These are phyloP conservation scores for Saccopteryx leptura DNA, from an alignment of 2,113 vertebrate species.

Conservation along the genomic window DNA sequence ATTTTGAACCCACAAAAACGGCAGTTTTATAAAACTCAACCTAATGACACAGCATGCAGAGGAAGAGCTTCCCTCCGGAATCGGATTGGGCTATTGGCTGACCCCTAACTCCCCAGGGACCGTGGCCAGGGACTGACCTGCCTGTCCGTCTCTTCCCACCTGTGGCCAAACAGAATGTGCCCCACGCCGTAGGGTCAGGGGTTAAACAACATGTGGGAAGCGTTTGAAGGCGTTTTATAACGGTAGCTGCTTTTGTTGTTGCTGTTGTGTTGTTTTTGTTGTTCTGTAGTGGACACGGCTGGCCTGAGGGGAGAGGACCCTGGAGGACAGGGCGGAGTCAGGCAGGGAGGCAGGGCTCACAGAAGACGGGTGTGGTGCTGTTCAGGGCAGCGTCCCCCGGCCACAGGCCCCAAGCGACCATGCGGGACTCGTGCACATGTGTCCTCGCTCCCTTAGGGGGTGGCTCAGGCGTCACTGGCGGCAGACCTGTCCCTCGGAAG, in stretches of 20 bases:
- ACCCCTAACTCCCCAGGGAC: background rate
- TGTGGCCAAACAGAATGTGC: no score
- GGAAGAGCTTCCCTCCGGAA: background rate
- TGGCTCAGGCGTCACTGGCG: no score
- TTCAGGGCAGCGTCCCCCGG: no score
- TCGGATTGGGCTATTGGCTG: background rate
- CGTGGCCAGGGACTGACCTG: background rate
- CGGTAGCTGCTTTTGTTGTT: background rate
- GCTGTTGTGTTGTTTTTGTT: background rate
- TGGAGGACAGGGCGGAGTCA: no score
- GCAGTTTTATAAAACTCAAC: accelerated
- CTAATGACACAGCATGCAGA: accelerated
- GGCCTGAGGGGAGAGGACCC: no score
- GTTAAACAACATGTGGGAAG: accelerated
- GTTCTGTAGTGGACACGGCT: background rate
- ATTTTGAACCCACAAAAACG: background rate
- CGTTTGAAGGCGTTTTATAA: background rate
- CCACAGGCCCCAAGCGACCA: no score
- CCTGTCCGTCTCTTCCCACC: no score
- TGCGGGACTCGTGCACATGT: no score
- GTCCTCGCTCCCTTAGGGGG: no score
- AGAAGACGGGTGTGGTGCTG: no score
- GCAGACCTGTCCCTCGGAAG: background rate
- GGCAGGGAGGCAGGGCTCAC: background rate
- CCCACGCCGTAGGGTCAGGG: accelerated